Evolutionary conservation across 1,140 invertebrate species (phyloP), one percentile per base, ranked within the genome.

Genomic region (Drosophila sucinea): DNA sequence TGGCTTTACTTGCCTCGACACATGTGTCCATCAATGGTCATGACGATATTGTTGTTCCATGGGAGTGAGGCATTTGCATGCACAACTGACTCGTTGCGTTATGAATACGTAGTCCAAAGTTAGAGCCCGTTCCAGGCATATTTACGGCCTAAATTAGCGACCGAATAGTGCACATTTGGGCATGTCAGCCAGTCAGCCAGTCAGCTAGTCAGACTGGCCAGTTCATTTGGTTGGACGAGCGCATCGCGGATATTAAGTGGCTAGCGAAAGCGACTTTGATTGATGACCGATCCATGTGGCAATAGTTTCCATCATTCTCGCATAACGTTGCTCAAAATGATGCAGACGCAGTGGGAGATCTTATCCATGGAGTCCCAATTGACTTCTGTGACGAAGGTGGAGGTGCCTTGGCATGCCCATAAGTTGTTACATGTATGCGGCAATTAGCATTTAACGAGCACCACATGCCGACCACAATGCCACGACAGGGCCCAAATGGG

Each of bases 381-480:
- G 60, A 47, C 17, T 47, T 60, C 69, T 27, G 23, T 32, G 6
- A 11, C 17, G 27, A 32, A 17, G 17, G 17, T 11, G 27, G 32
- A 47, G 65, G 35, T 57, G 35, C 51, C 58, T 57, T 47, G 70
- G 73, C 65, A 80, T 63, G 40, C 68, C 44, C 76, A 83, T 73
- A 83, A 73, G 65, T 76, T 74, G 61, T 67, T 68, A 70, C 73
- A 83, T 80, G 77, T 78, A 89, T 77, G 77, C 66, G 63, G 84
- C 77, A 87, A 87, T 87, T 87, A 89, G 84, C 79, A 83, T 87
- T 79, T 70, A 79, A 77, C 76, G 83, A 79, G 79, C 70, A 64
- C 70, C 81, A 84, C 81, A 83, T 83, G 81, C 70, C 77, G 47
- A 40, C 77, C 75, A 73, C 75, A 77, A 77, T 71, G 74, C 38